Percentiles rank a stretch among this genome's conserved stretches.
These are phyloP conservation scores for Poicephalus gulielmi DNA, from an alignment of 2,113 vertebrate genomes.

Conservation along the genomic window DNA sequence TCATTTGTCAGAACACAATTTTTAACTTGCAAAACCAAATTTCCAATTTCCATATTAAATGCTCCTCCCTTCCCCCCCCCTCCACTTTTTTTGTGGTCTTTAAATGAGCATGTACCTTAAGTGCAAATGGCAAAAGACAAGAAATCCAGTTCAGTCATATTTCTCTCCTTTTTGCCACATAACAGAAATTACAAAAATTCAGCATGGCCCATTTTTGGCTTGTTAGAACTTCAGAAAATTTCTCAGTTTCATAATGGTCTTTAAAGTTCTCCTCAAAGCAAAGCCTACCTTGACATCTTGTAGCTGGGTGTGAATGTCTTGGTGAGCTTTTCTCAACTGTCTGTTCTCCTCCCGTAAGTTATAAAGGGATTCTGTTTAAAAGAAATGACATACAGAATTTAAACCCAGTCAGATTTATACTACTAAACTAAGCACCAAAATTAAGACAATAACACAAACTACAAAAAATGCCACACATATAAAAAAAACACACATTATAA, in stretches of 20 bases:
- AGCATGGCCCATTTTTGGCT: background rate
- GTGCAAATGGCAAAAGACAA: background rate
- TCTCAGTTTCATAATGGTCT: background rate
- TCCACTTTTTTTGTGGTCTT: background rate
- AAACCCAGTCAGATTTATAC: background rate
- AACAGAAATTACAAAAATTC: background rate
- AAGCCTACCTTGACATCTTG: slow-evolving; percentile 90
- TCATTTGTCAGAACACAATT: background rate
- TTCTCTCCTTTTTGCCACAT: background rate
- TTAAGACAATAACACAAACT: background rate
- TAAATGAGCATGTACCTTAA: background rate
- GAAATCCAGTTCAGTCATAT: background rate
- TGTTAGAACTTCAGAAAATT: background rate
- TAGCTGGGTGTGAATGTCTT: slow-evolving; percentile 91
- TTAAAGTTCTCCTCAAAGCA: background rate
- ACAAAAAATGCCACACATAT: background rate
- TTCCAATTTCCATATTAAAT: background rate
- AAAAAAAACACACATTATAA: no score
- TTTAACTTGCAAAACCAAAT: background rate
- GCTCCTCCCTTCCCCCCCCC: background rate
- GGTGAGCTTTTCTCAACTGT: slow-evolving; percentile 92
- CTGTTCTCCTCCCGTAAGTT: slow-evolving; percentile 94
- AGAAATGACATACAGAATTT: background rate
- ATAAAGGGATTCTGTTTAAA: slow-evolving; percentile 82
- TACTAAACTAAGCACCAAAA: background rate